Base-by-base conservation (phyloP, 1,140 invertebrate species). In the Cydia strobilella region DNA sequence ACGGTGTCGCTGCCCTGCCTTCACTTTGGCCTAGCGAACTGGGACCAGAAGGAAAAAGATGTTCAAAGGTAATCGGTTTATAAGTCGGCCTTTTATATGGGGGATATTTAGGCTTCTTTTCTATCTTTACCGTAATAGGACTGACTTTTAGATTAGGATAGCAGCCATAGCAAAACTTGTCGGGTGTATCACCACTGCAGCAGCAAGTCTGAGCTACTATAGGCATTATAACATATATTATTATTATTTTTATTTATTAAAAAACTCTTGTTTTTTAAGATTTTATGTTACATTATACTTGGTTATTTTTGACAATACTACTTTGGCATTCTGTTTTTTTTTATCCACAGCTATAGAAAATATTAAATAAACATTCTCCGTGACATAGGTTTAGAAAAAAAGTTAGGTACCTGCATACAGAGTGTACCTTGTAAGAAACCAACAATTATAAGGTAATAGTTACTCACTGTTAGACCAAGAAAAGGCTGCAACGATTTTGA, bases 231-330 rank as follows among this genome's bases (percentile, higher is more conserved):
- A 39, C 35, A 39, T 12, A 48, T n/a, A 15, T 27, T 73, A 35
- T 25, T n/a, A n/a, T 62, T 51, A 72, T 4, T 39, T 27, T 25
- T 35, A 45, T 27, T 39, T 62, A 59, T 45, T 62, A 27, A 74
- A 20, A 12, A 9, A 25, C 5, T 1, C 23, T 12, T 35, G 23
- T 13, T 71, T 71, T 71, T 71, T 31, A 10, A 54, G 2, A n/a
- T 75, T 75, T 75, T 75, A 59, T 15, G 51, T 35, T 71, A 48
- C 42, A 71, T 69, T 71, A 31, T 75, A 20, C 5, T 71, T 59
- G 7, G 20, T 71, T 6, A 54, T 74, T 59, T 59, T 59, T 59
- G 54, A 59, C 54, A 59, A 23, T 13, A 10, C 35, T 39, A 39
- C 9, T 39, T 39, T 39, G 35, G 35, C 35, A 39, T 9, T 39